Conservation (phyloP, 2,113 vertebrate species). For the Pangasianodon hypophthalmus region DNA sequence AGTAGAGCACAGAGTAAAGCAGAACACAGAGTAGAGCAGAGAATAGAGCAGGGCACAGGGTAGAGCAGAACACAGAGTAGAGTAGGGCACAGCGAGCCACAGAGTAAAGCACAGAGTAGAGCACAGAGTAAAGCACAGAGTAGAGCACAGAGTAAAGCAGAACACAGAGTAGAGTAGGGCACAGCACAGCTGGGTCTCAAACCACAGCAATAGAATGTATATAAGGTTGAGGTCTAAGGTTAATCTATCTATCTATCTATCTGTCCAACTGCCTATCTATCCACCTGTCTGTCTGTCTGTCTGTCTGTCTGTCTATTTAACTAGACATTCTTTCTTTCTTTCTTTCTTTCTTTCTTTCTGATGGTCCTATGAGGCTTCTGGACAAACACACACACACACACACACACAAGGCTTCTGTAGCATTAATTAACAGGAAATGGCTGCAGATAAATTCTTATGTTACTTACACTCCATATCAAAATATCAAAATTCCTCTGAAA, state of each 20-base stretch:
- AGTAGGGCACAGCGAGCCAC: neutral
- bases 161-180: neutral
- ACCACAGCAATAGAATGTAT: no score
- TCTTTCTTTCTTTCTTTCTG: no score
- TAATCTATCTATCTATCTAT: neutral
- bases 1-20: neutral
- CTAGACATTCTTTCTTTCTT: neutral
- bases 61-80: neutral
- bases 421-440: neutral
- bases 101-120: neutral
- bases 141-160: accelerated
- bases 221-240: neutral
- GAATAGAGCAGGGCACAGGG: neutral
- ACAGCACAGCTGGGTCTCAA: neutral
- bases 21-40: neutral
- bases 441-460: neutral
- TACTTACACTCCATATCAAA: neutral
- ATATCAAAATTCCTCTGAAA: neutral
- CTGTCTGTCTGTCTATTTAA: neutral
- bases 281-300: neutral
- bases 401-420: neutral
- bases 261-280: neutral
- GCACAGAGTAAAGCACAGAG: neutral
- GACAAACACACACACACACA: no score
- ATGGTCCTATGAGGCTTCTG: neutral